Evolutionary conservation across 1,140 invertebrate species (phyloP).

Genomic region (Araneus ventricosus): DNA sequence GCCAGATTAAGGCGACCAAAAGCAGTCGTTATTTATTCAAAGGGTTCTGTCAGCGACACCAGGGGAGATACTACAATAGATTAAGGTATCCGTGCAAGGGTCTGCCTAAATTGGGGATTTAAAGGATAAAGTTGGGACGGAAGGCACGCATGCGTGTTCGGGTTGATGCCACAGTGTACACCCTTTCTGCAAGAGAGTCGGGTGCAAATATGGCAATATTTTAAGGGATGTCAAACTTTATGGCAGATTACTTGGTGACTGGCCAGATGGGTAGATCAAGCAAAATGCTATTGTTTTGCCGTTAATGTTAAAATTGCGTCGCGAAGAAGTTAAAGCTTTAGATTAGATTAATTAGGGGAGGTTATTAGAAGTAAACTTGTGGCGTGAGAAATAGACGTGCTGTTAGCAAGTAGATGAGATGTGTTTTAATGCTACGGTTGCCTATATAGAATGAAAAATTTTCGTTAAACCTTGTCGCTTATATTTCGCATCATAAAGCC

Average conservation of each 20-base stretch:
- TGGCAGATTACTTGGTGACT: not conserved
- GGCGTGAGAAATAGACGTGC: too few relatives aligned
- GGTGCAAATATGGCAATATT: conserved; percentile 30
- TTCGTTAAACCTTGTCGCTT: too few relatives aligned
- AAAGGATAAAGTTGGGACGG: conserved; percentile 42
- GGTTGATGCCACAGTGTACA: conserved; percentile 20
- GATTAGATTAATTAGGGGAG: too few relatives aligned
- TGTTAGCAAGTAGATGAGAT: too few relatives aligned
- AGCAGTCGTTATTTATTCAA: conserved; percentile 74
- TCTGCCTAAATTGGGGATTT: conserved; percentile 73
- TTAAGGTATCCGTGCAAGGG: conserved; percentile 61
- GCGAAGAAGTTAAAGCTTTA: not conserved
- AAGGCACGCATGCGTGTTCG: conserved; percentile 34
- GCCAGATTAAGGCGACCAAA: conserved; percentile 60
- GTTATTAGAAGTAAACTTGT: too few relatives aligned
- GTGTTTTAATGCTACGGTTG: too few relatives aligned
- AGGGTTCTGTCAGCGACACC: conserved; percentile 61
- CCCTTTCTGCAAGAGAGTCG: not conserved
- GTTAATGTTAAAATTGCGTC: not conserved
- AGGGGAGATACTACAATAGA: conserved; percentile 67
- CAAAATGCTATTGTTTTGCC: not conserved
- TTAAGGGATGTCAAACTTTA: conserved; percentile 38
- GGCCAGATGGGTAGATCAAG: not conserved
- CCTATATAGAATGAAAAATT: too few relatives aligned
- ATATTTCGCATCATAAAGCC: too few relatives aligned